Conservation (phyloP, 2,888 invertebrate species). For the Pemphredon lugubris region DNA sequence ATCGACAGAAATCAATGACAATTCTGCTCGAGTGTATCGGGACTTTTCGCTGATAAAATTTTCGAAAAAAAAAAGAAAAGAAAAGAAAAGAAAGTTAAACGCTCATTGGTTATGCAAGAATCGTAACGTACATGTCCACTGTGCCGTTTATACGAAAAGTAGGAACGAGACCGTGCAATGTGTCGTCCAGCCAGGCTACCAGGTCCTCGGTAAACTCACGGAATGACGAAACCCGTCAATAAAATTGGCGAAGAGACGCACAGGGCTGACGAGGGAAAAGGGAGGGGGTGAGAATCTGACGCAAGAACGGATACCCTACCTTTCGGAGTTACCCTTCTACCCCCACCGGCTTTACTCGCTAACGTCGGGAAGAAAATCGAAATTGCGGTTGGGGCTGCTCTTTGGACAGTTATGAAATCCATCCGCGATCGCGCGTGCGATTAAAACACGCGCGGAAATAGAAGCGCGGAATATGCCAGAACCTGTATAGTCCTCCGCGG, state of each 20-base stretch:
- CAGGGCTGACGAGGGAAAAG: slow-evolving; percentile 1
- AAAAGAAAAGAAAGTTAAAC: no score
- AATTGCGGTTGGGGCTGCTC: not conserved
- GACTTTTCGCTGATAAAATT: no score
- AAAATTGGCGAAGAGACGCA: slow-evolving; percentile 32
- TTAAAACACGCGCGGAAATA: slow-evolving; percentile 29
- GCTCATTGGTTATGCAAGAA: no score
- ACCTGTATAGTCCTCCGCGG: no score
- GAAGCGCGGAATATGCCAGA: slow-evolving; percentile 16
- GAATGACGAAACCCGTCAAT: slow-evolving; percentile 44
- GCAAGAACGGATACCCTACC: slow-evolving; percentile 30
- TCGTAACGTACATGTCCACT: no score
- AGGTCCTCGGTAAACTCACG: slow-evolving; percentile 9
- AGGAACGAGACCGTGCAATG: no score
- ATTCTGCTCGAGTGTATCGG: no score
- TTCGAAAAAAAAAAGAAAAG: no score
- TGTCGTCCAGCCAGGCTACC: no score
- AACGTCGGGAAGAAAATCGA: slow-evolving; percentile 19
- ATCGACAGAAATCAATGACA: no score
- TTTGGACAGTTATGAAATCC: slow-evolving; percentile 23
- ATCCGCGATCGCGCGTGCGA: not conserved
- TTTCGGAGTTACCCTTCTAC: slow-evolving; percentile 22
- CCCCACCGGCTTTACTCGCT: slow-evolving; percentile 2
- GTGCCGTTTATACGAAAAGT: no score
- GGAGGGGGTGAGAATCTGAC: slow-evolving; percentile 32